These are phyloP conservation scores for Trilocha varians DNA, from an alignment of 2,888 invertebrate species.

Conservation along the genomic window DNA sequence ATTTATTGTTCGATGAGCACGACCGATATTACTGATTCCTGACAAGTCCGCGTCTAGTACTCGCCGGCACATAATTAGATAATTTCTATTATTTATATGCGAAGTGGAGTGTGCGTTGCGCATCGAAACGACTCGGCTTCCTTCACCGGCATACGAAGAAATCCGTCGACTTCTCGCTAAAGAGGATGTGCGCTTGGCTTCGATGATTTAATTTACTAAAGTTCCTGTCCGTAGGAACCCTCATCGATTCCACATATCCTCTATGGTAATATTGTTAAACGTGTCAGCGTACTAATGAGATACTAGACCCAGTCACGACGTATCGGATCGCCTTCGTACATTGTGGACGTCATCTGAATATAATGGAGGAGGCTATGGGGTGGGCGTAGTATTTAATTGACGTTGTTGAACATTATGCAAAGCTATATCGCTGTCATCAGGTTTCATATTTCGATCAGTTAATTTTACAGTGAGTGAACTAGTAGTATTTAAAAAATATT, in stretches of 20 bases:
- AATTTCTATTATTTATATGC: slow-evolving; percentile 73
- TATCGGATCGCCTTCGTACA: slow-evolving; percentile 22
- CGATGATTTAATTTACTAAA: slow-evolving; percentile 55
- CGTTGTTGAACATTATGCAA: not conserved
- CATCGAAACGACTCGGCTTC: slow-evolving; percentile 54
- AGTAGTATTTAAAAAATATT: too few relatives aligned
- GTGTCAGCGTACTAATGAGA: slow-evolving; percentile 56
- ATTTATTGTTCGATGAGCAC: slow-evolving; percentile 34
- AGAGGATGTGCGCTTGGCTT: slow-evolving; percentile 53
- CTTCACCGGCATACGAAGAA: slow-evolving; percentile 53
- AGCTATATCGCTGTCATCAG: too few relatives aligned
- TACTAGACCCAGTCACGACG: slow-evolving; percentile 38
- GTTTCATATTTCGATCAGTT: too few relatives aligned
- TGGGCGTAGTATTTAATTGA: not conserved
- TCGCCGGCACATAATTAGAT: slow-evolving; percentile 62
- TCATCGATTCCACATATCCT: slow-evolving; percentile 47
- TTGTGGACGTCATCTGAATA: slow-evolving; percentile 14
- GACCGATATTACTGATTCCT: slow-evolving; percentile 50
- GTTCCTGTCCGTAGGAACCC: slow-evolving; percentile 44
- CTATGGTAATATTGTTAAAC: slow-evolving; percentile 48
- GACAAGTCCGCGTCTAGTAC: slow-evolving; percentile 43
- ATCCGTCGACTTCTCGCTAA: slow-evolving; percentile 48
- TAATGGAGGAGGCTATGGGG: slow-evolving; percentile 11
- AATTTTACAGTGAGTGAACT: too few relatives aligned
- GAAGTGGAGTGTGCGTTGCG: slow-evolving; percentile 40